phyloP scores from a whole-genome alignment of 2,113 vertebrate genomes.

The Trinectes maculatus region DNA sequence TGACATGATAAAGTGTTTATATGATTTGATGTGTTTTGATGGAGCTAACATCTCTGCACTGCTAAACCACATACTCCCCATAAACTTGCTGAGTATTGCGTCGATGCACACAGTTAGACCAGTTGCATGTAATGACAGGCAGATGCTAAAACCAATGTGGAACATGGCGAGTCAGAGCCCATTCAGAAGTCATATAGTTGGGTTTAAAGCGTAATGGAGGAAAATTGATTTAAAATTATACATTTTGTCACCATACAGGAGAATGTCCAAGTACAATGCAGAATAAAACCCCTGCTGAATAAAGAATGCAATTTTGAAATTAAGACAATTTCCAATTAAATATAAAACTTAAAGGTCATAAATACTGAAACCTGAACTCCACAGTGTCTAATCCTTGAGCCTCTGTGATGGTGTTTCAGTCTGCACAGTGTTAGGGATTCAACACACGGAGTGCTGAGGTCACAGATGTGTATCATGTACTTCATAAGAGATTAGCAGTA shows the following conservation, averaged over 20 bases:
- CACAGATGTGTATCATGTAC: neutral
- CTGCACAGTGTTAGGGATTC: neutral
- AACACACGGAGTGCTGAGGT: neutral
- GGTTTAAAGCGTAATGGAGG: neutral
- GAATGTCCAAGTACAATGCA: neutral
- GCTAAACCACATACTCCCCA: neutral
- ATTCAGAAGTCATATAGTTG: constrained; percentile 1
- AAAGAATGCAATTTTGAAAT: neutral
- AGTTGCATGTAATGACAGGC: constrained; percentile 20
- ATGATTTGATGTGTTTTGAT: too few relatives aligned
- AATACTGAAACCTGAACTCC: neutral
- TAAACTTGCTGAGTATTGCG: neutral
- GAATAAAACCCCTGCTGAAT: neutral
- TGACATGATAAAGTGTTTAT: too few relatives aligned
- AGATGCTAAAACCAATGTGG: too few relatives aligned
- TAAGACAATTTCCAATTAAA: neutral
- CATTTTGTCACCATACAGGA: neutral
- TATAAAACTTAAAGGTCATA: too few relatives aligned
- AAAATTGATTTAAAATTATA: too few relatives aligned
- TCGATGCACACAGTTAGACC: neutral
- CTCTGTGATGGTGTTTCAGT: neutral
- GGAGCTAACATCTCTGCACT: too few relatives aligned
- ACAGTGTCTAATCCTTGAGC: neutral
- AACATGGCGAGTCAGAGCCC: too few relatives aligned
- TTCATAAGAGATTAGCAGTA: neutral